Evolutionary conservation across 2,113 vertebrate species (phyloP), one percentile per base, ranked within the genome.

Genomic region (Silurus asotus): DNA sequence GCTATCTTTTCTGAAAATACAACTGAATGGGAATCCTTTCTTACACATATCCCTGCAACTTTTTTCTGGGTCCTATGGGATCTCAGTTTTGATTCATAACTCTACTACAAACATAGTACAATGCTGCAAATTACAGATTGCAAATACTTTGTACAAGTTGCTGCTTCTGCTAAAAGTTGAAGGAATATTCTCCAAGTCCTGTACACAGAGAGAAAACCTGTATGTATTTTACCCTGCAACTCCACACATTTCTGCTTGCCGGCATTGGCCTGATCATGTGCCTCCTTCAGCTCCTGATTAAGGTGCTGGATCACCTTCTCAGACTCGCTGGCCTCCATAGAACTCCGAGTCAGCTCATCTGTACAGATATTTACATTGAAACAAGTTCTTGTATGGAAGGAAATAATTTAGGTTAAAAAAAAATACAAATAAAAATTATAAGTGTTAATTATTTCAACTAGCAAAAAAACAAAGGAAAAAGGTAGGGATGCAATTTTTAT

Each of bases 231-330:
- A 99, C 98, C 97, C 96, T 98, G 96, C 88, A 99, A 95, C 93
- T 99, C 97, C 91, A 95, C 94, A 95, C 94, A 97, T 94, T 96
- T 98, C 93, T 96, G 96, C 92, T 96, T 97, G 94, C 96, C 97
- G 78, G 92, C 92, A 88, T 95, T 97, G 91, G 96, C 97, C 89
- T 95, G 93, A 89, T 98, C 97, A 94, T 96, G 97, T 87, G 96
- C 97, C 91, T 97, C 96, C 86, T 94, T 91, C 87, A 99, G 94
- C 87, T 99, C 97, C 89, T 96, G 96, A 88, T 96, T 97, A 92
- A 99, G 94, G 8, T 93, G 95, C 92, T 98, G 96, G 93, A 97
- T 97, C 37, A 37, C 37, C 37, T 37, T 37, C 37, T 37, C 97
- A 67, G 97, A 91, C 90, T 98, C 97, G 9, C 93, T 92, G 90